These are phyloP conservation scores for Calypte anna DNA, from an alignment of 2,113 vertebrate species.

Conservation along the genomic window DNA sequence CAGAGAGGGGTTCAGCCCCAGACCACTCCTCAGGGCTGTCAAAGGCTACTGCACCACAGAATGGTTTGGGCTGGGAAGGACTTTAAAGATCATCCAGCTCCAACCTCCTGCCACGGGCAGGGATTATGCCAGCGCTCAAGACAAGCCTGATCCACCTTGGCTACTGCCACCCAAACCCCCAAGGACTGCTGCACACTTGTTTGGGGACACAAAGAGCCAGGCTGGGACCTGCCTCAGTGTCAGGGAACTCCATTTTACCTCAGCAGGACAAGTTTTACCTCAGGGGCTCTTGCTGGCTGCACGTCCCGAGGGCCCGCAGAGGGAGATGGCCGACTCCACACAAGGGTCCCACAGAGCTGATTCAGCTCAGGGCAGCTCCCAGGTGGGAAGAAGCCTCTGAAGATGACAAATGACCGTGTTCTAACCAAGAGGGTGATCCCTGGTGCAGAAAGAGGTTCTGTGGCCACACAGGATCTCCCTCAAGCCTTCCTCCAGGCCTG, in stretches of 20 bases:
- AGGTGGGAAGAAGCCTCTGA: background rate
- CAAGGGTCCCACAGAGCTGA: background rate
- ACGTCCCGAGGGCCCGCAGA: too few relatives aligned
- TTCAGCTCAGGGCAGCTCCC: background rate
- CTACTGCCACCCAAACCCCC: background rate
- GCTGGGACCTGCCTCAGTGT: background rate
- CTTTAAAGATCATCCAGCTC: too few relatives aligned
- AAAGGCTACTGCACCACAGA: background rate
- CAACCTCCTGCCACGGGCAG: too few relatives aligned
- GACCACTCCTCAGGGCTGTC: background rate
- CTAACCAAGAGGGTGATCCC: background rate
- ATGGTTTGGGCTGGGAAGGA: too few relatives aligned
- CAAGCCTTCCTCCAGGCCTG: background rate
- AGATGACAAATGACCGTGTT: background rate
- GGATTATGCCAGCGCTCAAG: background rate
- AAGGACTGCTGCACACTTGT: fast-evolving
- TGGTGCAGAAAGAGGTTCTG: background rate
- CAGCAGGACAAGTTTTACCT: background rate
- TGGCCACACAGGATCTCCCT: fast-evolving
- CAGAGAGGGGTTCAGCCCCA: background rate
- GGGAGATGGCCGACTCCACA: too few relatives aligned
- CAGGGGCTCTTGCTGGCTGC: background rate
- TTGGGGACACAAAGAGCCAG: background rate
- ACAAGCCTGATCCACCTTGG: fast-evolving
- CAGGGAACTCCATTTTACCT: background rate